Percentiles rank a stretch among this genome's conserved stretches.
Evolutionary conservation across 2,113 vertebrate species (phyloP).

Genomic region (Micromys minutus): DNA sequence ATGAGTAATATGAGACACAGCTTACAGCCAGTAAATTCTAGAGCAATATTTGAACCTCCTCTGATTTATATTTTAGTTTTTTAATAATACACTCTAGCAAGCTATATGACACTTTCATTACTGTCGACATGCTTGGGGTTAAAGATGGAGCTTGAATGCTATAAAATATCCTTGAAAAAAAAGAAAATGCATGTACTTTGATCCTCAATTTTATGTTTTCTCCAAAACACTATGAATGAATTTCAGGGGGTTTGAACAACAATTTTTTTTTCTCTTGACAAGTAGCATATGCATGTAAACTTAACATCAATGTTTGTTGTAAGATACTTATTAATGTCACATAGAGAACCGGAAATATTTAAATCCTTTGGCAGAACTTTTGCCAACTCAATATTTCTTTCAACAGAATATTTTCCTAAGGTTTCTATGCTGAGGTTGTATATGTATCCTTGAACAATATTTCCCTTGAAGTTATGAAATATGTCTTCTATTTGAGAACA

Average conservation of each 20-base stretch:
- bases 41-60: conserved; percentile 61
- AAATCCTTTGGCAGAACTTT: background rate
- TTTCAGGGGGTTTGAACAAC: conserved; percentile 10
- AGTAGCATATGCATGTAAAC: conserved; percentile 30
- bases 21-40: conserved; percentile 71
- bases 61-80: conserved; percentile 70
- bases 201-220: conserved; percentile 39
- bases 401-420: background rate
- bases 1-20: conserved; percentile 56
- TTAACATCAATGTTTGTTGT: background rate
- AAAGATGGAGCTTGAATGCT: conserved; percentile 72
- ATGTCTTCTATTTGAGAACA: background rate
- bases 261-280: background rate
- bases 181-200: background rate
- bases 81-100: conserved; percentile 72
- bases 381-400: conserved; percentile 3
- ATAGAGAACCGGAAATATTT: background rate
- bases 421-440: background rate
- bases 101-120: conserved; percentile 75
- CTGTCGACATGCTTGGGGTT: conserved; percentile 69
- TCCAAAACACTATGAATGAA: conserved; percentile 26
- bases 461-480: background rate
- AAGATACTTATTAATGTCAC: background rate
- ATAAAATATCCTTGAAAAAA: conserved; percentile 52
- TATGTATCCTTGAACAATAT: background rate